These are phyloP conservation scores for Apus apus DNA, from an alignment of 2,113 vertebrate species.

Conservation along the genomic window DNA sequence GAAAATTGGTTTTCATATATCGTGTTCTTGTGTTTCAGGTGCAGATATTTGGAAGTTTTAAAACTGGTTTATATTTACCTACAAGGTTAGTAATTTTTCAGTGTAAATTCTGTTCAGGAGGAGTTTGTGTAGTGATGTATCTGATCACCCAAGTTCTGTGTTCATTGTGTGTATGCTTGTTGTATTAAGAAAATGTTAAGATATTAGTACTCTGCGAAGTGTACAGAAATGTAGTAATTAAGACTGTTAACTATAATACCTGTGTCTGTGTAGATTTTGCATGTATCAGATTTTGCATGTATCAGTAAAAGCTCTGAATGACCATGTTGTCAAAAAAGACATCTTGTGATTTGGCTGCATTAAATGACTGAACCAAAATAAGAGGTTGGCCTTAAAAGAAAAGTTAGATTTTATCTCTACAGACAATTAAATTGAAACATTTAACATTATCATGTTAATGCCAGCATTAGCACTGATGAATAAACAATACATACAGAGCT, in stretches of 20 bases:
- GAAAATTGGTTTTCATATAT: background rate
- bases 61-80: conserved; percentile 93
- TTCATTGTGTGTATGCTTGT: background rate
- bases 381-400: background rate
- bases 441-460: background rate
- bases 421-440: background rate
- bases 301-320: background rate
- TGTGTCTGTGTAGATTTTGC: background rate
- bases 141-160: background rate
- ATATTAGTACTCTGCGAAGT: background rate
- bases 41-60: conserved; percentile 96
- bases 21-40: conserved; percentile 80
- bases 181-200: background rate
- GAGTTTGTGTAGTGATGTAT: background rate
- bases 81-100: conserved; percentile 85
- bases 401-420: background rate
- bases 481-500: background rate
- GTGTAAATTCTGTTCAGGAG: background rate
- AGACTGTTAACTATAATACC: background rate
- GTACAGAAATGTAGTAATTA: background rate
- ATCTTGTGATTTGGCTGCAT: background rate
- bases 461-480: background rate
- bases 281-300: background rate
- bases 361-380: background rate
- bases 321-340: background rate